Percentiles rank a stretch among this genome's conserved stretches.
Evolutionary conservation across 2,888 invertebrate genomes (phyloP).

Genomic region (Drosophila putrida): DNA sequence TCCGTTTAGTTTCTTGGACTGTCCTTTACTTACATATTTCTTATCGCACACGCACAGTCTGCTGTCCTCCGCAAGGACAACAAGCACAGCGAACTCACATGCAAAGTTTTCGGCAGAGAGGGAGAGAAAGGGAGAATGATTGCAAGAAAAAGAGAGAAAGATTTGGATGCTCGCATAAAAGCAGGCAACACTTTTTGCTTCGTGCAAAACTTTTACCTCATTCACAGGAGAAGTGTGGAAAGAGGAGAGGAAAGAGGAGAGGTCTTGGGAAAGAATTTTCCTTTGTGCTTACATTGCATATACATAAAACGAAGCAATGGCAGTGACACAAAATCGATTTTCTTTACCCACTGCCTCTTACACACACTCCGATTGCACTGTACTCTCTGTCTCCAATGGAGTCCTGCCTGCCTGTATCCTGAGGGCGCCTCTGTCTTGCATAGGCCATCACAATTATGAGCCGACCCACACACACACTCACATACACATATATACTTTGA

Average conservation of each 20-base stretch:
- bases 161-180: conserved; percentile 19
- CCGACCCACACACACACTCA: conserved; percentile 6
- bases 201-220: conserved; percentile 69
- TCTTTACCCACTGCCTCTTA: conserved; percentile 51
- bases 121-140: background rate
- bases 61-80: conserved; percentile 27
- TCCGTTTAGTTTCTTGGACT: conserved; percentile 1
- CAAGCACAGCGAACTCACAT: conserved; percentile 47
- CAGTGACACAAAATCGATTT: conserved; percentile 81
- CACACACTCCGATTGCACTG: conserved; percentile 25
- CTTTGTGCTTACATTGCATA: conserved; percentile 61
- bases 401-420: conserved; percentile 2
- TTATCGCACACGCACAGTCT: conserved; percentile 73
- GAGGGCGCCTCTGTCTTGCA: conserved; percentile 31
- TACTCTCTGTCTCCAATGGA: background rate
- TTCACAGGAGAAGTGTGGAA: background rate
- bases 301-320: conserved; percentile 50
- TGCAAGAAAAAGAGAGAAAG: background rate
- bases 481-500: background rate
- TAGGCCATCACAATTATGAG: conserved; percentile 61
- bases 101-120: conserved; percentile 67
- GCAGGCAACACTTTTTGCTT: conserved; percentile 54
- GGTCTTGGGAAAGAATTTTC: conserved; percentile 16
- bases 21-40: conserved; percentile 48
- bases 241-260: background rate